phyloP scores from a whole-genome alignment of 2,797 vertebrate species.

The Trichosurus vulpecula region DNA sequence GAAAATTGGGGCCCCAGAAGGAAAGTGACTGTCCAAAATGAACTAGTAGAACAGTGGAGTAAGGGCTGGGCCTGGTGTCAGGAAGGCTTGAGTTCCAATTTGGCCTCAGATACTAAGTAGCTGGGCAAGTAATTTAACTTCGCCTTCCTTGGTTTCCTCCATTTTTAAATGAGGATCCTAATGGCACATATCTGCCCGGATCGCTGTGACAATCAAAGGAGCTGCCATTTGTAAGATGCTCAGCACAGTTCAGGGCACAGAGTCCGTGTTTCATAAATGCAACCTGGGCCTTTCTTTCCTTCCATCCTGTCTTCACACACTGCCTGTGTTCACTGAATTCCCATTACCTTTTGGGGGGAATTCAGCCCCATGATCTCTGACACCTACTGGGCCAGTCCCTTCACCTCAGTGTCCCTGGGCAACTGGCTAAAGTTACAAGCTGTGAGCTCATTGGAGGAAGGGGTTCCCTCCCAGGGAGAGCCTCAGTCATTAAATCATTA shows the following conservation, averaged over 20 bases:
- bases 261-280: neutral
- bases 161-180: neutral
- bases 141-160: neutral
- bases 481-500: no score
- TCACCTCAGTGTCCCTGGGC: neutral
- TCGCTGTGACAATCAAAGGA: neutral
- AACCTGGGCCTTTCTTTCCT: neutral
- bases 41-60: neutral
- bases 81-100: neutral
- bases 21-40: neutral
- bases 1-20: neutral
- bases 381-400: no score
- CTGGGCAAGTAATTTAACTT: neutral
- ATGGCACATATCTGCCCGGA: neutral
- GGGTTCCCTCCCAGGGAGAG: neutral
- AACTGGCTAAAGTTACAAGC: neutral
- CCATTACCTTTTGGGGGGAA: neutral
- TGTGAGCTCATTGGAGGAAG: neutral
- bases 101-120: neutral
- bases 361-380: neutral
- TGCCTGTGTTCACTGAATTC: neutral
- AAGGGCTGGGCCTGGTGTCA: neutral
- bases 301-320: neutral
- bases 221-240: neutral
- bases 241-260: neutral